phyloP scores from a whole-genome alignment of 2,888 invertebrate species.

The Mesorhabditis belari region DNA sequence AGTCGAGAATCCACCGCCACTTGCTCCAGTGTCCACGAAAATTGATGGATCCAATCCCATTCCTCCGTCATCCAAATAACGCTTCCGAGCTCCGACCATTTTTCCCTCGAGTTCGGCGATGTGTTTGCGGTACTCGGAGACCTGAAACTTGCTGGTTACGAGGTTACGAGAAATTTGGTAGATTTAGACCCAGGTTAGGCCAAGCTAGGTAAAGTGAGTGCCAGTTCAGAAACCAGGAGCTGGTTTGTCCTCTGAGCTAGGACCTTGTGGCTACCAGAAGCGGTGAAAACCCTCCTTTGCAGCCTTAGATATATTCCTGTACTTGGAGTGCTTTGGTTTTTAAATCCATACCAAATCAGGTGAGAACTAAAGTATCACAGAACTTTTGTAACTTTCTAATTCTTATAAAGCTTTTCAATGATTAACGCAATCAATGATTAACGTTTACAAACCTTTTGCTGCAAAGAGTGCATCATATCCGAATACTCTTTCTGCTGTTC shows the following conservation, averaged over 20 bases:
- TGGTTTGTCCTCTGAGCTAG: too few relatives aligned
- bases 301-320: too few relatives aligned
- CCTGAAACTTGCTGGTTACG: conserved; percentile 14
- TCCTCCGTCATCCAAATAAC: conserved; percentile 23
- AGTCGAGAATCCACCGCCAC: conserved; percentile 9
- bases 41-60: conserved; percentile 1
- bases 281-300: too few relatives aligned
- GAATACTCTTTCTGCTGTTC: conserved; percentile 50
- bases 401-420: not conserved
- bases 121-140: conserved; percentile 49
- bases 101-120: conserved; percentile 46
- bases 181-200: too few relatives aligned
- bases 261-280: too few relatives aligned
- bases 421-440: not conserved
- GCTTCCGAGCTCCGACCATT: conserved; percentile 30
- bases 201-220: too few relatives aligned
- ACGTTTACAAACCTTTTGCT: conserved; percentile 34
- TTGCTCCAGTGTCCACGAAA: not conserved
- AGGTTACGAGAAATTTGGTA: not conserved
- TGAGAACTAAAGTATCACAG: too few relatives aligned
- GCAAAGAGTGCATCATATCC: conserved; percentile 48
- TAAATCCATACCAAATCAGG: too few relatives aligned
- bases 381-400: too few relatives aligned
- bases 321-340: too few relatives aligned
- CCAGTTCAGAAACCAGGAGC: too few relatives aligned